phyloP scores from a whole-genome alignment of 2,888 invertebrate genomes.

The Cecidostiba fungosa region DNA sequence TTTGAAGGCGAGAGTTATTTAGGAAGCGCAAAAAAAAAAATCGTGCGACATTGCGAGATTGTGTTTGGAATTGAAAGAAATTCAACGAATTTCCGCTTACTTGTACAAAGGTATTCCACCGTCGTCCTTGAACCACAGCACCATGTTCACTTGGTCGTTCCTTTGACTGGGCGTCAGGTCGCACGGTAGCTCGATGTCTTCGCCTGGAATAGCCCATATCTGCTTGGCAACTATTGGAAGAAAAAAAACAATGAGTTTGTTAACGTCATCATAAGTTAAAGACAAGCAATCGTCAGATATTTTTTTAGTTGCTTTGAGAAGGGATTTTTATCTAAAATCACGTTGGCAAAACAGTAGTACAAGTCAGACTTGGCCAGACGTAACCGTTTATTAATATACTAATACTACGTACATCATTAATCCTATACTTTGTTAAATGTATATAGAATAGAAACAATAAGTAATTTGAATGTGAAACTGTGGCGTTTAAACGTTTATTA shows the following conservation, averaged over 20 bases:
- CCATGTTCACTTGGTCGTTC: slow-evolving; percentile 88
- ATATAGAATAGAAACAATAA: too few species aligned
- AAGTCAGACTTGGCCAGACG: neutral
- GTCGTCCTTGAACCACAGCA: slow-evolving; percentile 95
- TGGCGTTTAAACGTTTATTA: neutral
- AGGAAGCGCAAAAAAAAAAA: too few species aligned
- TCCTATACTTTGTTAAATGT: too few species aligned
- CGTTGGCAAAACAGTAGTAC: neutral
- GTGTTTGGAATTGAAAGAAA: neutral
- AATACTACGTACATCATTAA: too few species aligned
- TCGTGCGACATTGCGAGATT: too few species aligned
- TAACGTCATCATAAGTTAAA: too few species aligned
- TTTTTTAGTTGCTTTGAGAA: too few species aligned
- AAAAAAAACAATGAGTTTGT: too few species aligned
- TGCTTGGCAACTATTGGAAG: slow-evolving; percentile 81
- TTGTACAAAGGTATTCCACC: slow-evolving; percentile 93
- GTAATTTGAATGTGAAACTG: too few species aligned
- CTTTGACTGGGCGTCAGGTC: slow-evolving; percentile 87
- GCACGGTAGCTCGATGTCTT: slow-evolving; percentile 90
- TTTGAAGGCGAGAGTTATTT: too few species aligned
- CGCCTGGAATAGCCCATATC: slow-evolving; percentile 89
- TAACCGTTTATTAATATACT: too few species aligned
- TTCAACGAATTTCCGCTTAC: slow-evolving; percentile 79
- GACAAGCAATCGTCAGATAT: too few species aligned
- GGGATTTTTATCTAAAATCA: neutral